Percentiles rank a stretch among this genome's conserved stretches.
Conservation (phyloP, 2,113 vertebrate genomes). For the Carassius auratus region DNA sequence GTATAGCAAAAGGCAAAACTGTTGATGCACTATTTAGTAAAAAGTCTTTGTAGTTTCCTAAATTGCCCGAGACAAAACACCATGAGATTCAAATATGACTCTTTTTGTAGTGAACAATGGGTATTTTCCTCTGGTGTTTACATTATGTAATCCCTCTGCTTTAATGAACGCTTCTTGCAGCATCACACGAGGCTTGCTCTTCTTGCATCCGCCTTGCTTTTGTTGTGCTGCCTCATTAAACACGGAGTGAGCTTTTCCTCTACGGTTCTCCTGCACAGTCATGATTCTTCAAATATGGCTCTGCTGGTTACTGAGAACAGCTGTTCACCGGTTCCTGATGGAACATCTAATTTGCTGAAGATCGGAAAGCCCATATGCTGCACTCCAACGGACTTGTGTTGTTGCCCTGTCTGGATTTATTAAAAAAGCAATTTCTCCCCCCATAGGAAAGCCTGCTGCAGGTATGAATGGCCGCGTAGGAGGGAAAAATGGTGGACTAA, state of each 20-base stretch:
- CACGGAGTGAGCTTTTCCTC: slow-evolving; percentile 22
- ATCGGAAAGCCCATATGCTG: slow-evolving; percentile 22
- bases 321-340: slow-evolving; percentile 19
- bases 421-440: not conserved
- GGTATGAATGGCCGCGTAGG: not conserved
- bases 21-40: not conserved
- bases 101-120: slow-evolving; percentile 30
- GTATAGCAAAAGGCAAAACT: not conserved
- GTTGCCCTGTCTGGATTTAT: slow-evolving; percentile 26
- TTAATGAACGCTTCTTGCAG: slow-evolving; percentile 41
- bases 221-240: slow-evolving; percentile 51
- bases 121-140: slow-evolving; percentile 28
- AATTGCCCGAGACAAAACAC: not conserved
- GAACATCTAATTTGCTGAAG: slow-evolving; percentile 22
- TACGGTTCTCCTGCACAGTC: slow-evolving; percentile 19
- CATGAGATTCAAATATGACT: slow-evolving; percentile 3
- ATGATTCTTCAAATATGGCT: slow-evolving; percentile 39
- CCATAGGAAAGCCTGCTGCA: slow-evolving; percentile 3
- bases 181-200: slow-evolving; percentile 32
- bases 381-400: not conserved
- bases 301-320: slow-evolving; percentile 16
- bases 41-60: not conserved
- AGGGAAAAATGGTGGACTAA: not conserved
- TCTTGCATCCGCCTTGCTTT: not conserved
- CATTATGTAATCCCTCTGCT: slow-evolving; percentile 44